A percentile compares a stretch with the other conserved stretches of the same genome.
These are phyloP conservation scores for Phrynocephalus forsythii DNA, from an alignment of 2,797 vertebrate genomes.

Conservation along the genomic window DNA sequence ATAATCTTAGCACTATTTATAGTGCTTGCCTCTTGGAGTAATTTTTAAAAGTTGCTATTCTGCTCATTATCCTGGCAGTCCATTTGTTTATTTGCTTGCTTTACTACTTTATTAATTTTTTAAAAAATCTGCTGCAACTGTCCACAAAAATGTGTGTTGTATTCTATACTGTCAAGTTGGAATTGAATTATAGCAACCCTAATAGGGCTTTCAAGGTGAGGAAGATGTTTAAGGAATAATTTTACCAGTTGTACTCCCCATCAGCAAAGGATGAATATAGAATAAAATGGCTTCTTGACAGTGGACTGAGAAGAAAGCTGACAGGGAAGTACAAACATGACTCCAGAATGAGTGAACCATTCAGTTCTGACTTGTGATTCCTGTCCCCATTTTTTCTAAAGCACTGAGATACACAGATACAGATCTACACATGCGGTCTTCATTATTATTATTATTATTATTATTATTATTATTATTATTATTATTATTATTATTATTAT, in stretches of 20 bases:
- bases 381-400: background rate
- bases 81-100: background rate
- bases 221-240: no score
- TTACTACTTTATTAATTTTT: background rate
- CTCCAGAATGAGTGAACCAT: background rate
- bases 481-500: no score
- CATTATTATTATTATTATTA: background rate
- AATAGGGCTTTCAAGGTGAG: no score
- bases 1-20: constrained; percentile 54
- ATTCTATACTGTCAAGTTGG: no score
- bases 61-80: background rate
- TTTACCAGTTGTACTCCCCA: no score
- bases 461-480: no score
- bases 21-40: constrained; percentile 15
- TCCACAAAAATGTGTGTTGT: no score
- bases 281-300: background rate
- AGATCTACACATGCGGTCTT: background rate
- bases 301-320: background rate
- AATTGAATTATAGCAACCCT: no score
- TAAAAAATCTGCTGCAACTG: no score
- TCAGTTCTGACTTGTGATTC: background rate
- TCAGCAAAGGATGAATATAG: background rate
- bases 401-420: background rate
- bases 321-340: background rate
- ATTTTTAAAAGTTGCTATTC: background rate